phyloP scores from a whole-genome alignment of 2,113 vertebrate species.

The Okapia johnstoni region DNA sequence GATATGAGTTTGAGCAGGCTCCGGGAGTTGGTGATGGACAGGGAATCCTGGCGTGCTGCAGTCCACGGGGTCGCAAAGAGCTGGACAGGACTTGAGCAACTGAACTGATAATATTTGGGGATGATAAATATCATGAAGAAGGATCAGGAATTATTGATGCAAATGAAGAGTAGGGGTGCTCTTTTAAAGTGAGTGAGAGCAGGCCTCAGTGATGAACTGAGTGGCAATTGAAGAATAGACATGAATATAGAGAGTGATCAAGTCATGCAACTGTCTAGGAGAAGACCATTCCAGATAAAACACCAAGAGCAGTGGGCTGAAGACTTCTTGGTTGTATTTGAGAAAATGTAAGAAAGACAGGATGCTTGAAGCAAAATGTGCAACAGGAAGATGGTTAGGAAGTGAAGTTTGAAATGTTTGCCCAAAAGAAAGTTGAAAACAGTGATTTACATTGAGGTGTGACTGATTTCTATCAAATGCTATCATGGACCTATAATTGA shows the following conservation, averaged over 20 bases:
- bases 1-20: neutral
- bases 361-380: neutral
- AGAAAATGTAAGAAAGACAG: neutral
- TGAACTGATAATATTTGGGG: neutral
- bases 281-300: neutral
- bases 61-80: neutral
- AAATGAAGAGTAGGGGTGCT: neutral
- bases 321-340: neutral
- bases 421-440: neutral
- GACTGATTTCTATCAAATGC: neutral
- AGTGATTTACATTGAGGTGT: neutral
- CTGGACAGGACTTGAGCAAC: neutral
- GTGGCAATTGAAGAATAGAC: neutral
- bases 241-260: neutral
- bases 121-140: neutral
- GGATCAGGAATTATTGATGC: neutral
- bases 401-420: fast-evolving
- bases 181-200: neutral
- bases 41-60: neutral
- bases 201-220: neutral
- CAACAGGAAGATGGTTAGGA: neutral
- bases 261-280: neutral
- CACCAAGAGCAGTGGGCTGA: neutral
- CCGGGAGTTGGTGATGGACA: neutral
- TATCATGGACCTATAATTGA: neutral